Conservation (phyloP, 2,888 invertebrate genomes). For the Drosophila hamatofila region DNA sequence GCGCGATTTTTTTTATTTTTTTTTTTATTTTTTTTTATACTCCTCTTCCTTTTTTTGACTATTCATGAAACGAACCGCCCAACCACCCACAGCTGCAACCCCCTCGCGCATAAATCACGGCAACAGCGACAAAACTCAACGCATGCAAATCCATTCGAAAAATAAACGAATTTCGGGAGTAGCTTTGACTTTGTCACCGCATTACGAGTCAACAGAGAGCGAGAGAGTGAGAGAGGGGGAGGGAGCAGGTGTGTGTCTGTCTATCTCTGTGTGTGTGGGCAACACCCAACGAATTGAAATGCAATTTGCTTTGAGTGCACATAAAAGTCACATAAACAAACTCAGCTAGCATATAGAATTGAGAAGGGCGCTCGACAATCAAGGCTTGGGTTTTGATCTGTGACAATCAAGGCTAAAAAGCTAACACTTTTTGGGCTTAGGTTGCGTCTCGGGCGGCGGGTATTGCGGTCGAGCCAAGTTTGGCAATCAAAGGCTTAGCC, state of each 20-base stretch:
- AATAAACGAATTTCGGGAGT: constrained; percentile 23
- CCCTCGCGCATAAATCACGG: constrained; percentile 75
- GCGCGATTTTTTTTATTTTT: constrained; percentile 18
- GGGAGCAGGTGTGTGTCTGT: neutral
- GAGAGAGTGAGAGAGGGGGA: neutral
- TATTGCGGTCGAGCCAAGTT: constrained; percentile 23
- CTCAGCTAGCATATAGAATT: constrained; percentile 15
- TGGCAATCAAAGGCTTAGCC: constrained; percentile 75
- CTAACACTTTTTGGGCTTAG: constrained; percentile 5
- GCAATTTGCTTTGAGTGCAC: constrained; percentile 70
- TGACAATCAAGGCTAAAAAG: constrained; percentile 1
- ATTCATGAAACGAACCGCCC: constrained; percentile 40
- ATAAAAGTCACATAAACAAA: constrained; percentile 59
- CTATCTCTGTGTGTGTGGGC: constrained; percentile 10
- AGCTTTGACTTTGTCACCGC: constrained; percentile 56
- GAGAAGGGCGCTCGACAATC: neutral
- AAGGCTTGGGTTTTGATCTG: neutral
- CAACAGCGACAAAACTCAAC: constrained; percentile 57
- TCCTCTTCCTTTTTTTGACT: constrained; percentile 45
- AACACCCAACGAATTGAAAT: constrained; percentile 59
- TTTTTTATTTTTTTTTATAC: constrained; percentile 17
- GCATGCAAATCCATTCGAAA: constrained; percentile 60
- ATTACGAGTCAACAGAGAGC: neutral
- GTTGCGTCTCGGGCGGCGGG: neutral
- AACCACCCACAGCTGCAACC: constrained; percentile 59